Base-by-base conservation (phyloP, 2,888 invertebrate species). In the Cynaeus angustus region DNA sequence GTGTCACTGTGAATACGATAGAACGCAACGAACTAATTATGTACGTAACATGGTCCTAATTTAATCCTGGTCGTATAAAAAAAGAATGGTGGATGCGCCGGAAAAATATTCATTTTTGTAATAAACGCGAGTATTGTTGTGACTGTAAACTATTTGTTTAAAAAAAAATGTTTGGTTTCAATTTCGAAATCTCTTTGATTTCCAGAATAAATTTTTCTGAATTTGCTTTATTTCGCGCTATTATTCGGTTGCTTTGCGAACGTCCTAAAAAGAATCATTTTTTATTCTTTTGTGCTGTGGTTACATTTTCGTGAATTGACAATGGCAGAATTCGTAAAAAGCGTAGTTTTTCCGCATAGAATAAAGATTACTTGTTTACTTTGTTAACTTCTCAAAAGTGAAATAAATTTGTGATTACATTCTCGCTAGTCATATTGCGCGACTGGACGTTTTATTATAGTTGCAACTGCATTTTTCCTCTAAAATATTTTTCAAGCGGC, bases 401-500 rank as follows among this genome's bases (percentile, higher is more conserved):
- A 10, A 50, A 41, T 41, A 41, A 41, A 14, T 53, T 14, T 55
- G 8, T 14, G 12, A 33, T 21, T 21, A 12, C 14, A 41, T 41
- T 55, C 21, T 41, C 16, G 16, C 55, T 33, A 41, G 16, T 33
- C 16, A 33, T 30, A 13, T 14, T 12, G 28, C 50, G 37, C n/a
- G 10, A 41, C 12, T 7, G 13, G 59, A 26, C 37, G 43, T 43
- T 58, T 37, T 53, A 41, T 41, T 26, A 13, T 58, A 10, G 45
- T 59, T 28, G 33, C 46, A 48, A 28, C 21, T 46, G 33, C 48
- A 59, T 12, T 30, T 30, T 30, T 43, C 37, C 26, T 41, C 13
- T 12, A 21, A 58, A 58, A 58, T 58, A 58, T 58, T 58, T 58
- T 45, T 26, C 43, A n/a, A 45, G 8, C 10, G 58, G 28, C 59